phyloP scores from a whole-genome alignment of 2,797 vertebrate species.

The Emydoidea blandingii region DNA sequence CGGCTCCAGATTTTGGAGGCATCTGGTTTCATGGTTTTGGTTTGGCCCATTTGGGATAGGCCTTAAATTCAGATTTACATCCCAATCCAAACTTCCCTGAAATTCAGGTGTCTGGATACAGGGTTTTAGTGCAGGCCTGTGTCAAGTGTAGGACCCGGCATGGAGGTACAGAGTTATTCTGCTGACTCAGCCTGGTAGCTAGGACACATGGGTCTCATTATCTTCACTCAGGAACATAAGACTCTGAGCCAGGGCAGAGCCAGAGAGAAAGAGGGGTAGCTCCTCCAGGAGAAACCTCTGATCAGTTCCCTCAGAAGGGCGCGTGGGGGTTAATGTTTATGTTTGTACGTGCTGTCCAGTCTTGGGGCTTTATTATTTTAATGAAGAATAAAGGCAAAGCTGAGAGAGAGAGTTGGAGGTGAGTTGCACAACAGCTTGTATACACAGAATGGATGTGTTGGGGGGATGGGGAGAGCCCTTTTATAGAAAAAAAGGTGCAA shows the following conservation, averaged over 20 bases:
- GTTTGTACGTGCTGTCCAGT: neutral
- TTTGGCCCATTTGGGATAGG: neutral
- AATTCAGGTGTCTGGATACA: neutral
- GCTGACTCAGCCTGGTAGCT: neutral
- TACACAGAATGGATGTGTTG: too few species aligned
- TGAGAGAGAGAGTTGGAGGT: neutral
- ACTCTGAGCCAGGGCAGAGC: neutral
- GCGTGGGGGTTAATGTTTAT: neutral
- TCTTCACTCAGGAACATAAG: neutral
- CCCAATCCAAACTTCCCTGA: fast-evolving
- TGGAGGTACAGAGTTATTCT: neutral
- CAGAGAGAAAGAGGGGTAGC: neutral
- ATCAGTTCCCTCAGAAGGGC: neutral
- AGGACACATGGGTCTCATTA: neutral
- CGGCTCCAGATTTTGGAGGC: neutral
- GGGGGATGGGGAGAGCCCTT: fast-evolving
- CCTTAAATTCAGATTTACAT: neutral
- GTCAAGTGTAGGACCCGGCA: neutral
- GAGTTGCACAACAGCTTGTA: neutral
- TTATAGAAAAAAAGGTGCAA: fast-evolving
- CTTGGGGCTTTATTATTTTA: neutral
- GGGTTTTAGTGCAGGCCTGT: neutral
- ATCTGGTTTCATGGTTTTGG: neutral
- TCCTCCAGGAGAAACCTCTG: neutral
- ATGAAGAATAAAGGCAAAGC: neutral